Base-by-base conservation (phyloP, 1,140 invertebrate genomes). In the Drosophila equinoxialis region DNA sequence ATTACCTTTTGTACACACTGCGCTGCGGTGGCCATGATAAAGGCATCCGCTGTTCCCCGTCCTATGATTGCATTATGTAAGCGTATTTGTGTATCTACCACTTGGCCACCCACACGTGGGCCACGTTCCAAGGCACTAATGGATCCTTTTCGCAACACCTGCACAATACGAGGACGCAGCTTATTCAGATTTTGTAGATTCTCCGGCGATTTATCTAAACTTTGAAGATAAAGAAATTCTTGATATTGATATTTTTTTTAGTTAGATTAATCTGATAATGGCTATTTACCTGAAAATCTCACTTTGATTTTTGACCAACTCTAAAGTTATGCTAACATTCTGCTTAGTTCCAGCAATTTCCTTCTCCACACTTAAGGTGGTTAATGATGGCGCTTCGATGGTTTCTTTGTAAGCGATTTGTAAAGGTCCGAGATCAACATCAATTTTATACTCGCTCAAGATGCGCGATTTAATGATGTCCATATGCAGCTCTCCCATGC, bases 401-500 rank as follows among this genome's bases (percentile, higher is more conserved):
- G 95, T 94, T 93, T 99, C 98, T 74, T 95, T 95, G 84, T 99
- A 99, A 4, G 98, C 96, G 63, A 99, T 98, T 93, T 98, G 97
- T n/a, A 99, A 92, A 0, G 96, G 95, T 1, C 99, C 98, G n/a
- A 99, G 91, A 76, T 98, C 96, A 2, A 95, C 97, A 41, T 99
- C 96, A 60, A 99, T 95, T 92, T 97, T 97, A 92, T 97, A 99
- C 80, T 99, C 98, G 60, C 94, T 95, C 58, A 94, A 92, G 26
- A 99, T 95, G 63, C 98, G 93, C 78, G 98, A 96, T 82, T 96
- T 96, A 39, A 99, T 96, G 55, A 99, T 96, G 81, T 99, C 98
- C 66, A 99, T 93, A 92, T 99, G 98, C 4, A 99, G 93, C 93
- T 99, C 98, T 6, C 99, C 99, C 98, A 99, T 99, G 14, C 97